These are phyloP conservation scores for Loris lydekkerianus DNA, from an alignment of 2,797 vertebrate genomes.

Conservation along the genomic window DNA sequence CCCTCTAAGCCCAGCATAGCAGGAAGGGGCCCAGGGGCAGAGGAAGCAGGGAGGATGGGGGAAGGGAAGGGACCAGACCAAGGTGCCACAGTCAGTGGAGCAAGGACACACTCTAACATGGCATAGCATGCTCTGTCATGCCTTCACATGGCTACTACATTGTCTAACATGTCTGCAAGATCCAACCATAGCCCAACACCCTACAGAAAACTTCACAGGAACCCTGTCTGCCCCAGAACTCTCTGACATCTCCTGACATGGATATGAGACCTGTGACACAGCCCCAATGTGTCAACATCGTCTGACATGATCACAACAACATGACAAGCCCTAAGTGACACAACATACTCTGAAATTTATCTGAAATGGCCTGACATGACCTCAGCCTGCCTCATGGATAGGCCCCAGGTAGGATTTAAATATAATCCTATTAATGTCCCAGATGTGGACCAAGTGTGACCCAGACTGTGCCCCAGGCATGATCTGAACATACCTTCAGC, in stretches of 20 bases:
- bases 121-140: not conserved
- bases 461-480: not conserved
- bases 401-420: not conserved
- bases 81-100: not conserved
- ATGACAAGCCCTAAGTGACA: not conserved
- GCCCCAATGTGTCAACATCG: too few relatives aligned
- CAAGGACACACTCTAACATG: not conserved
- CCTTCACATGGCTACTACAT: not conserved
- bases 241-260: not conserved
- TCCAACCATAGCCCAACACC: too few relatives aligned
- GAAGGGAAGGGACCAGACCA: not conserved
- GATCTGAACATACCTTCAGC: not conserved
- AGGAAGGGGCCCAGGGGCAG: not conserved
- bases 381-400: not conserved
- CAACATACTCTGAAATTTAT: not conserved
- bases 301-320: not conserved
- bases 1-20: too few relatives aligned
- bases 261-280: not conserved
- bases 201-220: too few relatives aligned
- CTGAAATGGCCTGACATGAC: not conserved
- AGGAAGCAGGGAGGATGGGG: not conserved
- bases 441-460: not conserved
- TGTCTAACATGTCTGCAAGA: not conserved
- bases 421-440: not conserved
- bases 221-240: not conserved